Percentiles rank a stretch among this genome's conserved stretches.
Conservation (phyloP, 2,888 invertebrate genomes). For the Macrostomum cliftonense region DNA sequence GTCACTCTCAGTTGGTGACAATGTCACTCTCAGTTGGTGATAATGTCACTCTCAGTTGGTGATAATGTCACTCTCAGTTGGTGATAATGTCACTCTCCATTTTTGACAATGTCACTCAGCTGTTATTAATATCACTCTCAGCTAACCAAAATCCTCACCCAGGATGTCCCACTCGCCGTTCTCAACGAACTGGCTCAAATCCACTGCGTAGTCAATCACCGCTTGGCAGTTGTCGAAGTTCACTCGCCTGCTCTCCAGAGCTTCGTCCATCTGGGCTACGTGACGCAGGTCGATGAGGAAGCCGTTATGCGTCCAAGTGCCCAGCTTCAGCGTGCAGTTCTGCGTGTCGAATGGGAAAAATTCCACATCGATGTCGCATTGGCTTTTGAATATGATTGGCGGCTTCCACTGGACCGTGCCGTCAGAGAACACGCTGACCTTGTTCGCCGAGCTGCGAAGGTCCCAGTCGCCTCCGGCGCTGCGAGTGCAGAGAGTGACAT, state of each 20-base stretch:
- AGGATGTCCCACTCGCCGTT: slow-evolving; percentile 36
- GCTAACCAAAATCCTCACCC: slow-evolving; percentile 21
- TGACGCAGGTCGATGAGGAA: slow-evolving; percentile 18
- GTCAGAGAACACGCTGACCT: slow-evolving; percentile 19
- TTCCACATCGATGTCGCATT: slow-evolving; percentile 59
- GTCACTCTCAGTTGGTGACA: too few species aligned
- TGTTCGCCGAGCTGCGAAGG: slow-evolving; percentile 14
- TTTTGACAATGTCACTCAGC: too few species aligned
- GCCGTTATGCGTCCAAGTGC: slow-evolving; percentile 48
- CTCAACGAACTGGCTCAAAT: slow-evolving; percentile 29
- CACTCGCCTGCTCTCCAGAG: too few species aligned
- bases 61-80: too few species aligned
- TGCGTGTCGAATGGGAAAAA: slow-evolving; percentile 87
- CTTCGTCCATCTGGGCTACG: slow-evolving; percentile 2
- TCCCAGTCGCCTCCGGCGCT: slow-evolving; percentile 13
- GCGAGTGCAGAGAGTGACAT: too few species aligned
- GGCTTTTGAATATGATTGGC: slow-evolving; percentile 50
- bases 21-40: too few species aligned
- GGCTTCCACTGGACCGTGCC: slow-evolving; percentile 66
- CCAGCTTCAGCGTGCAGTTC: slow-evolving; percentile 71
- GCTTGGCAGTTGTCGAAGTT: slow-evolving; percentile 4
- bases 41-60: too few species aligned
- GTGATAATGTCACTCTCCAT: too few species aligned
- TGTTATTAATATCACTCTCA: too few species aligned
- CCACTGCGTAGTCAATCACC: slow-evolving; percentile 24